These are phyloP conservation scores for Arge pagana DNA, from an alignment of 2,888 invertebrate species.

Conservation along the genomic window DNA sequence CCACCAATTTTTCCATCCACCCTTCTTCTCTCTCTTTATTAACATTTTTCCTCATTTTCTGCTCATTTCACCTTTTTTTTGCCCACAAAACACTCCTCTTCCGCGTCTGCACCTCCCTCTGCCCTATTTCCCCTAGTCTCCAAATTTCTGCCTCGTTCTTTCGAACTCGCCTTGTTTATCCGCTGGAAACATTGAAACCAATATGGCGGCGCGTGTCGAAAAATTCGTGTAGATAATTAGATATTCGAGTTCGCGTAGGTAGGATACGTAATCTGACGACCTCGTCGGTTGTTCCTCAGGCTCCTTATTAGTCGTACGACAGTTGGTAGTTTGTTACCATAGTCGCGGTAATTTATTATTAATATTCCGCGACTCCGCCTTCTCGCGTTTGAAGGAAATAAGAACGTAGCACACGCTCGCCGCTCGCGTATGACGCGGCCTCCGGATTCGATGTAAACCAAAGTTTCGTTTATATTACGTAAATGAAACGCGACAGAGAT, in stretches of 20 bases:
- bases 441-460: not conserved
- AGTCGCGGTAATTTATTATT: conserved; percentile 43
- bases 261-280: conserved; percentile 8
- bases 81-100: too few relatives aligned
- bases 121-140: too few relatives aligned
- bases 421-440: not conserved
- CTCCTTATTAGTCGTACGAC: conserved; percentile 2
- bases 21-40: conserved; percentile 26
- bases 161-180: too few relatives aligned
- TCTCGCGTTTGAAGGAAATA: not conserved
- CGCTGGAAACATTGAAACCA: too few relatives aligned
- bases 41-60: too few relatives aligned
- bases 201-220: not conserved
- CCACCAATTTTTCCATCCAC: conserved; percentile 9
- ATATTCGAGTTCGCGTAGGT: too few relatives aligned
- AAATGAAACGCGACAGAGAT: conserved; percentile 1
- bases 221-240: conserved; percentile 8
- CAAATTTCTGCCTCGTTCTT: too few relatives aligned
- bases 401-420: not conserved
- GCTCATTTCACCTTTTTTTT: too few relatives aligned
- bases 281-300: conserved; percentile 5
- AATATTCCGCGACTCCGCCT: conserved; percentile 36
- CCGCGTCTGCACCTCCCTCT: too few relatives aligned
- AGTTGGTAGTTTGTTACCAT: conserved; percentile 11
- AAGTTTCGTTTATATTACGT: not conserved